These are phyloP conservation scores for Cancer borealis DNA, from an alignment of 2,888 invertebrate species.

Conservation along the genomic window DNA sequence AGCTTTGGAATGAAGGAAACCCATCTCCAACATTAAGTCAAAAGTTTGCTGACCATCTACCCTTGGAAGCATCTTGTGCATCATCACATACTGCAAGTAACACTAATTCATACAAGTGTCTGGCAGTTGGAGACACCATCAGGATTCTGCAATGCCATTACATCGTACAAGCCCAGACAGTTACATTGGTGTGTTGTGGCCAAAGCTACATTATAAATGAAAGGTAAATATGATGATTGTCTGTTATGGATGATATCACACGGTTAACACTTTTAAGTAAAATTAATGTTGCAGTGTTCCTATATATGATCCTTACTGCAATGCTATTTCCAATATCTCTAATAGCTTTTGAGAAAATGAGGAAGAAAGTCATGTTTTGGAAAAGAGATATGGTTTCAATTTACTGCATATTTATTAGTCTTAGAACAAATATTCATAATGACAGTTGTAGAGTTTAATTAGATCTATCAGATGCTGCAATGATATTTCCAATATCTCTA, in stretches of 20 bases:
- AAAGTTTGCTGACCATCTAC: background rate
- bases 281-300: too few relatives aligned
- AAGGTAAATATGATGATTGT: background rate
- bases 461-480: too few relatives aligned
- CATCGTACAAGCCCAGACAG: background rate
- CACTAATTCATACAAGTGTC: background rate
- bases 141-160: background rate
- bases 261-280: too few relatives aligned
- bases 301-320: too few relatives aligned
- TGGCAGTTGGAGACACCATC: background rate
- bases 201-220: background rate
- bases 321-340: too few relatives aligned
- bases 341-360: too few relatives aligned
- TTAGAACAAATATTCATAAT: too few relatives aligned
- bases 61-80: background rate
- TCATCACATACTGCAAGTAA: background rate
- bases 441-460: too few relatives aligned
- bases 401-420: too few relatives aligned
- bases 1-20: background rate
- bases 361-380: too few relatives aligned
- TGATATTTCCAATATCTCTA: too few relatives aligned
- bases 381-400: too few relatives aligned
- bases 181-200: constrained; percentile 2
- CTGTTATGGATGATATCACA: background rate
- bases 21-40: background rate